Evolutionary conservation across 1,140 invertebrate genomes (phyloP).

Genomic region (Harpegnathos saltator): DNA sequence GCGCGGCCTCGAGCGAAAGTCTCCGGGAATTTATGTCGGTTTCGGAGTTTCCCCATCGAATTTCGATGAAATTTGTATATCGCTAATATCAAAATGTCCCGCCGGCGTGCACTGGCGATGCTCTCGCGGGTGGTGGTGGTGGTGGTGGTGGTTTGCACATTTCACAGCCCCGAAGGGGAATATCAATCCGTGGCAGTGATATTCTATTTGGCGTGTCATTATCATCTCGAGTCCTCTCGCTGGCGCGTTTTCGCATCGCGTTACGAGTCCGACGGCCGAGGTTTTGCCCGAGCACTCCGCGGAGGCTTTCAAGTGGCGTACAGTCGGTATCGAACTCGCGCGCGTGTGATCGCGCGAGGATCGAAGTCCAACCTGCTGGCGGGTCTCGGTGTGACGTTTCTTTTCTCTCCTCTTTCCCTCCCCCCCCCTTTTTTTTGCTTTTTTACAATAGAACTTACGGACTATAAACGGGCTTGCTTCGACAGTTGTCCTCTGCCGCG

Average conservation of each 20-base stretch:
- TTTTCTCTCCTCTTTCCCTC: neutral
- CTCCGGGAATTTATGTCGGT: no score
- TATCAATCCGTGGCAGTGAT: constrained; percentile 2
- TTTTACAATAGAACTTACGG: constrained; percentile 48
- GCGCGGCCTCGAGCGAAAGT: no score
- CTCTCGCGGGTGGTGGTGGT: neutral
- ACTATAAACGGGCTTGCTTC: constrained; percentile 40
- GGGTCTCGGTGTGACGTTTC: constrained; percentile 37
- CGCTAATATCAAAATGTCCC: no score
- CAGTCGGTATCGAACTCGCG: constrained; percentile 34
- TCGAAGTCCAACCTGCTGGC: constrained; percentile 49
- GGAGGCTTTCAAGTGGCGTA: constrained; percentile 36
- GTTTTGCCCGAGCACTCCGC: constrained; percentile 13
- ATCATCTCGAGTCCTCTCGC: constrained; percentile 14
- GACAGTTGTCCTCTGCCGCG: constrained; percentile 39
- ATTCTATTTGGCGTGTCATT: constrained; percentile 19
- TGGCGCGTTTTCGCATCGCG: constrained; percentile 23
- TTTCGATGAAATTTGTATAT: no score
- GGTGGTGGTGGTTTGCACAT: neutral
- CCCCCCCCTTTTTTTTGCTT: neutral
- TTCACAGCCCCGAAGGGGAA: neutral
- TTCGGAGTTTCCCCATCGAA: no score
- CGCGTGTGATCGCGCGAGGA: constrained; percentile 41
- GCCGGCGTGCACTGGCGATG: neutral
- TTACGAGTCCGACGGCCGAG: constrained; percentile 21